These are phyloP conservation scores for Pardosa pseudoannulata DNA, from an alignment of 2,888 invertebrate genomes.

Conservation along the genomic window DNA sequence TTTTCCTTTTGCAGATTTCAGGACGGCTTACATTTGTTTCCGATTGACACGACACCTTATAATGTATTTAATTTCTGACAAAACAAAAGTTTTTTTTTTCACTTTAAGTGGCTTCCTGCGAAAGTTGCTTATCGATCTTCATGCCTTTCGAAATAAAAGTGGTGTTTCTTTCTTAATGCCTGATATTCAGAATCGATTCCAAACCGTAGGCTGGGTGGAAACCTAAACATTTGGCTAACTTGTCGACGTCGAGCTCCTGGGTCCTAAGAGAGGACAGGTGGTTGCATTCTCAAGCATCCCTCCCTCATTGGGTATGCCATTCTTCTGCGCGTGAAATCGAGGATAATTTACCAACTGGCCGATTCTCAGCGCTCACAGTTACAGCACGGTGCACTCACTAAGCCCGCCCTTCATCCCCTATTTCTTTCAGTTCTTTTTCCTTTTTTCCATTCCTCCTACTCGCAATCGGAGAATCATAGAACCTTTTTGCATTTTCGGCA, in stretches of 20 bases:
- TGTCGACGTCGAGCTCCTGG: constrained; percentile 41
- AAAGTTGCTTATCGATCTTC: background rate
- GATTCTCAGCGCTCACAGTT: constrained; percentile 64
- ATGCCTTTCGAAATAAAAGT: background rate
- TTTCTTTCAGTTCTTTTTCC: constrained; percentile 17
- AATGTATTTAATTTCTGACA: constrained; percentile 15
- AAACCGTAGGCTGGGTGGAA: constrained; percentile 38
- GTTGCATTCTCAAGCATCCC: constrained; percentile 25
- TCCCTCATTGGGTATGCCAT: constrained; percentile 66
- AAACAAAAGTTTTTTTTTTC: background rate
- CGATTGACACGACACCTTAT: background rate
- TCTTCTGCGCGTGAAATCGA: constrained; percentile 61
- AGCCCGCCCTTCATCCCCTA: constrained; percentile 24
- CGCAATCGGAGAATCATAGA: constrained; percentile 8
- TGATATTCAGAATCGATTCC: constrained; percentile 42
- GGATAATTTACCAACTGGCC: constrained; percentile 70
- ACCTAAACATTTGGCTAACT: constrained; percentile 70
- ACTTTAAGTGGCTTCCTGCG: background rate
- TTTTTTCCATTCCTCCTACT: constrained; percentile 6
- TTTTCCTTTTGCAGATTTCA: background rate
- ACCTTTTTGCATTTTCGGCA: constrained; percentile 61
- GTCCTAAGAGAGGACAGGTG: constrained; percentile 37
- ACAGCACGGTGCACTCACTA: constrained; percentile 43
- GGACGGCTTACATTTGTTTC: constrained; percentile 2
- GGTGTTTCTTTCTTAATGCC: constrained; percentile 19